Conservation (phyloP, 2,888 invertebrate species). For the Tortricodes alternella region DNA sequence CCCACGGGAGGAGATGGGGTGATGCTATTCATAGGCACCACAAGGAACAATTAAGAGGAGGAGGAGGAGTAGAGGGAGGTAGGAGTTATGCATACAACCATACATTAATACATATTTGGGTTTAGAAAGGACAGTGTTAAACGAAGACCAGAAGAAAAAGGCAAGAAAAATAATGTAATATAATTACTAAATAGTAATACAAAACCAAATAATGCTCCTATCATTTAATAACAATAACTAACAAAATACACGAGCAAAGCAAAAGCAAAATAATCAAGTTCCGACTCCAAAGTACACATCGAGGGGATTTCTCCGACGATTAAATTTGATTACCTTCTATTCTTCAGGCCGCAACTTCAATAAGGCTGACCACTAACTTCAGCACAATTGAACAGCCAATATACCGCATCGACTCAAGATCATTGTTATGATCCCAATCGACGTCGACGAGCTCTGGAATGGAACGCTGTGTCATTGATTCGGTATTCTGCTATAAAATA, state of each 20-base stretch:
- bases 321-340: conserved; percentile 3
- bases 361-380: conserved; percentile 22
- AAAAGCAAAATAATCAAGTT: not conserved
- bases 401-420: not conserved
- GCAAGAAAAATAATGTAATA: too few relatives aligned
- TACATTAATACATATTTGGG: too few relatives aligned
- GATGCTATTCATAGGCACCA: too few relatives aligned
- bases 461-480: not conserved
- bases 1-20: too few relatives aligned
- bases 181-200: too few relatives aligned
- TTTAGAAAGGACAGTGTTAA: too few relatives aligned
- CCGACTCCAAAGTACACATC: not conserved
- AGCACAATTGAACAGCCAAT: conserved; percentile 18
- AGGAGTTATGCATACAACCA: too few relatives aligned
- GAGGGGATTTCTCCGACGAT: not conserved
- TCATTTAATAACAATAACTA: not conserved
- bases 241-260: not conserved
- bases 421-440: conserved; percentile 16
- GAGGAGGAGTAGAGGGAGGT: too few relatives aligned
- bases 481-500: not conserved
- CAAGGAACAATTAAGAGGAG: too few relatives aligned
- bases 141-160: too few relatives aligned
- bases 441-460: not conserved
- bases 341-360: not conserved
- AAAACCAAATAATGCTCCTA: too few relatives aligned